These are phyloP conservation scores for Pristionchus maxplancki DNA, from an alignment of 2,888 invertebrate genomes.

Conservation along the genomic window DNA sequence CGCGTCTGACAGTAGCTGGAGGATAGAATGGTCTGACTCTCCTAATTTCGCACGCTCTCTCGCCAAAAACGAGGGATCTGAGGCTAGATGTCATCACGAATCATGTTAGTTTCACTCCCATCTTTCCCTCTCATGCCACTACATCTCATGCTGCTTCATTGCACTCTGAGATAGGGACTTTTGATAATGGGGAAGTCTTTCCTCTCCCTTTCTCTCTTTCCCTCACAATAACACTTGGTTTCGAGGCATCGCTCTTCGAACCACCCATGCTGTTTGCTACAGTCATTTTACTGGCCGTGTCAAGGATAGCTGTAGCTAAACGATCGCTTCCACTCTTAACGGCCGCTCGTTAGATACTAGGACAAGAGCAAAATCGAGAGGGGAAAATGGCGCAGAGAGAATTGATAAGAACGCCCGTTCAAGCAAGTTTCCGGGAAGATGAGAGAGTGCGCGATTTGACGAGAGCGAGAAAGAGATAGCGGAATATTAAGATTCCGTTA, in stretches of 20 bases:
- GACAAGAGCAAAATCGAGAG: conserved; percentile 6
- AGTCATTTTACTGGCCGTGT: background rate
- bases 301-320: background rate
- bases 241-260: background rate
- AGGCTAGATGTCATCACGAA: background rate
- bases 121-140: conserved; percentile 14
- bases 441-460: background rate
- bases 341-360: background rate
- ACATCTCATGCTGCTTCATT: conserved; percentile 27
- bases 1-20: conserved; percentile 13
- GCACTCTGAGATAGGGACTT: conserved; percentile 35
- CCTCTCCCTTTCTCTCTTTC: background rate
- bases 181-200: conserved; percentile 8
- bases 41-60: background rate
- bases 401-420: conserved; percentile 34
- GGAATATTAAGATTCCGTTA: background rate
- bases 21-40: background rate
- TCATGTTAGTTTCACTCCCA: background rate
- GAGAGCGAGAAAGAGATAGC: background rate
- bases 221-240: background rate
- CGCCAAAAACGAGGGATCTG: background rate
- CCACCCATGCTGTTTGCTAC: background rate
- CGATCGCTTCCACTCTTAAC: background rate
- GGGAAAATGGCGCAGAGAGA: background rate
- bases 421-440: conserved; percentile 3